phyloP scores from a whole-genome alignment of 2,113 vertebrate species.

The Osmerus eperlanus region DNA sequence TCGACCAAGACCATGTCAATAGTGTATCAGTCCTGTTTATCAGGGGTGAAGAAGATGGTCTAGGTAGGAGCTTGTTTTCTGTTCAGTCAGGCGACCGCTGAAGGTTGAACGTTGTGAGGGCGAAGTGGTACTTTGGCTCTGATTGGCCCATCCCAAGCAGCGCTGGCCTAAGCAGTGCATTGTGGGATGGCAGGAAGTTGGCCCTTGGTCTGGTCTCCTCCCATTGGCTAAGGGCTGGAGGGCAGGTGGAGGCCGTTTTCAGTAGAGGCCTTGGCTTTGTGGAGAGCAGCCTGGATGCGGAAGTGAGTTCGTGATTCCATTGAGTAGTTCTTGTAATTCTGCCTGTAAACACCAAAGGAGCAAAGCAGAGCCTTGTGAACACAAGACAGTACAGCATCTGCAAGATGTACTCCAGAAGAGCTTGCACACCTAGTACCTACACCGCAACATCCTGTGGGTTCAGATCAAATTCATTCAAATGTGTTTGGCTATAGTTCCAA shows the following conservation, averaged over 20 bases:
- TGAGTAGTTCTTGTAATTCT: slow-evolving; percentile 98
- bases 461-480: too few species aligned
- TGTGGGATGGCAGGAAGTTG: slow-evolving; percentile 26
- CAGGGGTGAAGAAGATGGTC: too few species aligned
- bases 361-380: neutral
- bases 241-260: slow-evolving; percentile 74
- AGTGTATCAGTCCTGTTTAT: too few species aligned
- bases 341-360: slow-evolving; percentile 69
- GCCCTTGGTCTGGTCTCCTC: slow-evolving; percentile 34
- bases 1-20: too few species aligned
- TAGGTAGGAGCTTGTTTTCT: too few species aligned
- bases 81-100: too few species aligned
- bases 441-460: too few species aligned
- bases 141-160: slow-evolving; percentile 1
- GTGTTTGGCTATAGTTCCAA: too few species aligned
- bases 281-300: slow-evolving; percentile 92
- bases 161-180: slow-evolving; percentile 22
- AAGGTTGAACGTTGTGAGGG: too few species aligned
- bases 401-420: too few species aligned
- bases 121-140: neutral
- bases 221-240: slow-evolving; percentile 59
- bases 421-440: too few species aligned
- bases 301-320: slow-evolving; percentile 99
- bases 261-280: slow-evolving; percentile 80
- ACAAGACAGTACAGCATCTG: slow-evolving; percentile 17